Percentiles rank a stretch among this genome's conserved stretches.
Conservation (phyloP, 2,113 vertebrate species). For the Centropus bengalensis region DNA sequence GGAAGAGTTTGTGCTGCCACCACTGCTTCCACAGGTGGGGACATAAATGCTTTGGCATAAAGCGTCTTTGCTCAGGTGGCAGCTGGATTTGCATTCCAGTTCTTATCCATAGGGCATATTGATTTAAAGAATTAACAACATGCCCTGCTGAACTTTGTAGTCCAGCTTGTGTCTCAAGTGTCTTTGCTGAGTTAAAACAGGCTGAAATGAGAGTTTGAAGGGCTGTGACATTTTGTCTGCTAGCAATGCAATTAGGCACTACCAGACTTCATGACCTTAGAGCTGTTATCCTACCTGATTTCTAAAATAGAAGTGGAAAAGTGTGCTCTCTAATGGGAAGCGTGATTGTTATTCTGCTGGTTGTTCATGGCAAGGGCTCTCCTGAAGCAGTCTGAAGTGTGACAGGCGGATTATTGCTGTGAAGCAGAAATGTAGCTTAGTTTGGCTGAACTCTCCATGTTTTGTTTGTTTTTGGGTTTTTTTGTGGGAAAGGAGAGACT, state of each 20-base stretch:
- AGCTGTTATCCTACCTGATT: neutral
- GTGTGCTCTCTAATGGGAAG: neutral
- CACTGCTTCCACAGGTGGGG: neutral
- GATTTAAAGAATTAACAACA: neutral
- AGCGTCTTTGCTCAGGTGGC: neutral
- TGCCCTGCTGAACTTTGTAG: neutral
- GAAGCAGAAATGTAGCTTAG: neutral
- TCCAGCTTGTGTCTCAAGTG: neutral
- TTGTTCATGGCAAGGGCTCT: neutral
- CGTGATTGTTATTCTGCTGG: neutral
- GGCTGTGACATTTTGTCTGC: constrained; percentile 35
- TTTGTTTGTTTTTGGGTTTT: neutral
- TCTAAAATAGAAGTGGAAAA: constrained; percentile 14
- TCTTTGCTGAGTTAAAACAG: neutral
- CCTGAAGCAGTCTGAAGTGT: neutral
- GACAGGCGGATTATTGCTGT: neutral
- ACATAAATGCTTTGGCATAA: neutral
- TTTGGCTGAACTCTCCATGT: neutral
- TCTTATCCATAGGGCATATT: neutral
- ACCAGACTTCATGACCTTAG: constrained; percentile 36
- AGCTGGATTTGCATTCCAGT: neutral
- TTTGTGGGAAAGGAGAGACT: neutral
- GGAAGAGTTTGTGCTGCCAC: neutral
- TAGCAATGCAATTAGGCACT: constrained; percentile 51
- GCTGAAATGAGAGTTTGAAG: neutral